phyloP scores from a whole-genome alignment of 2,888 invertebrate species.

The Himalopsyche tibetana region DNA sequence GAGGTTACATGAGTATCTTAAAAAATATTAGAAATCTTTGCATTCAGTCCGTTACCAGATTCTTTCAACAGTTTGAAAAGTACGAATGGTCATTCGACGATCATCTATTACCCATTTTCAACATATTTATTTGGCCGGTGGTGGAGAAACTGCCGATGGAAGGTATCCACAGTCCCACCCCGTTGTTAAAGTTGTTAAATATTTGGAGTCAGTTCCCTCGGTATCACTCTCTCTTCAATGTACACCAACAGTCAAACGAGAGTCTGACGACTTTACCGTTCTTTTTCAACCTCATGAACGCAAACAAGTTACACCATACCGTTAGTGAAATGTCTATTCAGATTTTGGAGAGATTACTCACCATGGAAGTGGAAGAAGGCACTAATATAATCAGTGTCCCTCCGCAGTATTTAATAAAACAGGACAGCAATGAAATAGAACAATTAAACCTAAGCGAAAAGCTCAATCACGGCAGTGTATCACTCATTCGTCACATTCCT shows the following conservation, averaged over 20 bases:
- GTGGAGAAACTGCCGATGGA: slow-evolving; percentile 86
- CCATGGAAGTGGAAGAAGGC: slow-evolving; percentile 79
- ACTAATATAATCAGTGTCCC: slow-evolving; percentile 70
- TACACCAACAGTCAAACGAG: slow-evolving; percentile 74
- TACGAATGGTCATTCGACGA: slow-evolving; percentile 82
- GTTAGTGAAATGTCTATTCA: slow-evolving; percentile 84
- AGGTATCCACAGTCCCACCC: slow-evolving; percentile 89
- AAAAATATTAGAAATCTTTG: slow-evolving; percentile 81
- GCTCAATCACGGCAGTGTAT: slow-evolving; percentile 84
- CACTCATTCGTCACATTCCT: slow-evolving; percentile 85
- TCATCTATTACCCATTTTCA: slow-evolving; percentile 86
- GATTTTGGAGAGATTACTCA: slow-evolving; percentile 85
- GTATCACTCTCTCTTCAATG: slow-evolving; percentile 84
- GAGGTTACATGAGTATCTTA: slow-evolving; percentile 80
- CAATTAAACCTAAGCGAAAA: slow-evolving; percentile 70
- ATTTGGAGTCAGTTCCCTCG: slow-evolving; percentile 89
- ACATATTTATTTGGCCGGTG: slow-evolving; percentile 88
- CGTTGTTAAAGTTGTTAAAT: slow-evolving; percentile 86
- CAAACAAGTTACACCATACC: slow-evolving; percentile 80
- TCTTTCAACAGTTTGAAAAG: slow-evolving; percentile 87
- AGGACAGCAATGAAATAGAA: slow-evolving; percentile 68
- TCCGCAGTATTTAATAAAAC: slow-evolving; percentile 68
- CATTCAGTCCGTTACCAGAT: slow-evolving; percentile 80
- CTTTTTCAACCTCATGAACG: slow-evolving; percentile 83
- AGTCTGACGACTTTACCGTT: slow-evolving; percentile 80